These are phyloP conservation scores for Dicaeum eximium DNA, from an alignment of 2,113 vertebrate species.

Conservation along the genomic window DNA sequence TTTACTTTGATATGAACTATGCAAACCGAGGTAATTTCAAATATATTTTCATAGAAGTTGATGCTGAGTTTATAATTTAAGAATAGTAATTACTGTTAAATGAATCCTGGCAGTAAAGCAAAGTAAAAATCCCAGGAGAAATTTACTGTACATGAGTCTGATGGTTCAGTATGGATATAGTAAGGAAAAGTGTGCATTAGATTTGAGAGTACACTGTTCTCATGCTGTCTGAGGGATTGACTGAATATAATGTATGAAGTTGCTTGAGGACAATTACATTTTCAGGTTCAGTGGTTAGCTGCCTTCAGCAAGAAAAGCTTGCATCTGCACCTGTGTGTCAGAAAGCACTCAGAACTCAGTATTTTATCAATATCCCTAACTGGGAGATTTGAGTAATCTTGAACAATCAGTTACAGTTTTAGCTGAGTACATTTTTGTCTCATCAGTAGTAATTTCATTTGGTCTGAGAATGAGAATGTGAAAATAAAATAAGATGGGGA, in stretches of 20 bases:
- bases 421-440: neutral
- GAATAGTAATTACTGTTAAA: neutral
- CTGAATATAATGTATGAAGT: neutral
- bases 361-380: neutral
- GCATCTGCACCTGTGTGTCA: neutral
- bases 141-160: neutral
- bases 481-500: neutral
- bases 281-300: neutral
- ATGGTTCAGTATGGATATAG: neutral
- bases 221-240: neutral
- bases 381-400: neutral
- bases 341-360: neutral
- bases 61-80: neutral
- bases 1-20: constrained; percentile 90
- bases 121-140: neutral
- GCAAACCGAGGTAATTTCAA: constrained; percentile 80
- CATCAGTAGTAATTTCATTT: neutral
- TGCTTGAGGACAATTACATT: neutral
- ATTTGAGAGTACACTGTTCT: neutral
- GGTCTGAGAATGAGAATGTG: neutral
- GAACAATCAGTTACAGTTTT: neutral
- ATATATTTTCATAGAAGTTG: neutral
- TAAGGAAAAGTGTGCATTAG: neutral
- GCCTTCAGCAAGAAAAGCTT: neutral
- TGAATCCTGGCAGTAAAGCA: neutral